Base-by-base conservation (phyloP, 2,888 invertebrate genomes). In the Litoditis marina region DNA sequence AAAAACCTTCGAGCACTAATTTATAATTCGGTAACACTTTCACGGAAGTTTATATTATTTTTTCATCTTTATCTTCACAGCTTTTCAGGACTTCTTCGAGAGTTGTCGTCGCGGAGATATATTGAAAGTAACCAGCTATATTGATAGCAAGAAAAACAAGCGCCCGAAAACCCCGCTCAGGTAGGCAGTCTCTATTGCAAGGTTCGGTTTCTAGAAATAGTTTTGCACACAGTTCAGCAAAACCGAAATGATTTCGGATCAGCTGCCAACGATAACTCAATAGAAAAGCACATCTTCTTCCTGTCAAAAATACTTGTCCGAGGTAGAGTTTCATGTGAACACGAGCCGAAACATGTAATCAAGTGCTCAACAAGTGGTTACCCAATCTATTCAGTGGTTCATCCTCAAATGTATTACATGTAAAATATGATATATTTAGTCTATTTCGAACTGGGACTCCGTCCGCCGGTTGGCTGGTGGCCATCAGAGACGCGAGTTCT, bases 31-130 rank as follows among this genome's bases (percentile, higher is more conserved):
- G n/a, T n/a, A n/a, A n/a, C n/a, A n/a, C n/a, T n/a, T n/a, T n/a
- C n/a, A n/a, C n/a, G n/a, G n/a, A n/a, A n/a, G n/a, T n/a, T n/a
- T n/a, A n/a, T n/a, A n/a, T n/a, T n/a, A n/a, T n/a, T n/a, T n/a
- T n/a, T n/a, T n/a, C n/a, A n/a, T n/a, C n/a, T n/a, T n/a, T n/a
- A n/a, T n/a, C n/a, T n/a, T n/a, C n/a, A n/a, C n/a, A n/a, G n/a
- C n/a, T 49, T 32, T 28, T 52, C 30, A 60, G 65, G 79, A 79
- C 44, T 63, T 79, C 25, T 75, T 79, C 64, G 77, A 79, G 4
- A 66, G 73, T 28, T 79, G 79, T 52, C 68, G 74, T 30, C 60
- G 68, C 31, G 79, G 79, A 16, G 74, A 79, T 44, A 66, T 71
- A 42, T 73, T 74, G 53, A 71, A 71, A 63, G 75, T 77, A 27